These are phyloP conservation scores for Pseudomyrmex concolor DNA, from an alignment of 1,140 invertebrate species.

Conservation along the genomic window DNA sequence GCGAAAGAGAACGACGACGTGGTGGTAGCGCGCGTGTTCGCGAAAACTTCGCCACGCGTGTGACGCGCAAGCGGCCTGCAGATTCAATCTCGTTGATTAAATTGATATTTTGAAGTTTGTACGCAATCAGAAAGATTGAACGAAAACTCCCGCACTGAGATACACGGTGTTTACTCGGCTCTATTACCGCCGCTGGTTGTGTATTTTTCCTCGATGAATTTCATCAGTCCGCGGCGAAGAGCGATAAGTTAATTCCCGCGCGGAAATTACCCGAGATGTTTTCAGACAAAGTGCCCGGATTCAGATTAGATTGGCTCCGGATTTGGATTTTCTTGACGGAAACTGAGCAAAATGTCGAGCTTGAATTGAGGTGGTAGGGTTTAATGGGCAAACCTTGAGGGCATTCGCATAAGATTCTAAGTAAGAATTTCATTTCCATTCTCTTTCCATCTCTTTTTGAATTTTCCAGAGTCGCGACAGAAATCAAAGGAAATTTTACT, in stretches of 20 bases:
- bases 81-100: conserved; percentile 41
- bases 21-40: not conserved
- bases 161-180: not conserved
- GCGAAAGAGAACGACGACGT: not conserved
- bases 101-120: conserved; percentile 32
- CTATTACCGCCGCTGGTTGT: not conserved
- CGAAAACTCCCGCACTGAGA: not conserved
- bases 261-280: no score
- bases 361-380: no score
- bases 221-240: not conserved
- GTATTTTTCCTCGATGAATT: conserved; percentile 3
- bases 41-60: not conserved
- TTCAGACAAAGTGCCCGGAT: no score
- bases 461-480: no score
- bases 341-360: no score
- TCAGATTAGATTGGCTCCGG: no score
- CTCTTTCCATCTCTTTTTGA: no score
- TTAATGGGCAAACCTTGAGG: no score
- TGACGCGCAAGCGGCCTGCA: not conserved
- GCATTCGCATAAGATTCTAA: no score
- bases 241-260: conserved; percentile 4
- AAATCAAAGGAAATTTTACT: no score
- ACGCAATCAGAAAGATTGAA: not conserved
- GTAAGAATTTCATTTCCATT: no score
- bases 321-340: no score